Conservation (phyloP, 2,888 invertebrate species). For the Adela reaumurella region DNA sequence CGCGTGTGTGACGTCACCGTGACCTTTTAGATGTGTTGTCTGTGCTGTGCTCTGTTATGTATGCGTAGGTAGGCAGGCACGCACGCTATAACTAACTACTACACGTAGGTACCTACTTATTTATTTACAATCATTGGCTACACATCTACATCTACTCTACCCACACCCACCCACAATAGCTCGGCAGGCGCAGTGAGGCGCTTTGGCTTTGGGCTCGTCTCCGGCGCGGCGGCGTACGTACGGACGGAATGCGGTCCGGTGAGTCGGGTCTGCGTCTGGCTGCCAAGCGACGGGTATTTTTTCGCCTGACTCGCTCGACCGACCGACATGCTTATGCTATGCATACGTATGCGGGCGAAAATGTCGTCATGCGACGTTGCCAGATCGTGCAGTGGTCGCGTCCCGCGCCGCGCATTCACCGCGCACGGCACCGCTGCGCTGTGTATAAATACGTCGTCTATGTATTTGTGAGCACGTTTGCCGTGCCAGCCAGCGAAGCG, state of each 20-base stretch:
- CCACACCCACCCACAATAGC: no score
- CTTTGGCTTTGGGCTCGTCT: constrained; percentile 25
- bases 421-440: constrained; percentile 27
- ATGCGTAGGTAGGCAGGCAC: not conserved
- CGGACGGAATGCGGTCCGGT: constrained; percentile 52
- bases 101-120: no score
- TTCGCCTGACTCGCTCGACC: constrained; percentile 43
- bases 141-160: not conserved
- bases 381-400: constrained; percentile 38
- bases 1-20: not conserved
- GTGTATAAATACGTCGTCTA: not conserved
- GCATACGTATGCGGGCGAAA: constrained; percentile 53
- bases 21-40: not conserved
- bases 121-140: no score
- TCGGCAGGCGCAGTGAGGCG: constrained; percentile 29
- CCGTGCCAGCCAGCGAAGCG: constrained; percentile 16
- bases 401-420: constrained; percentile 36
- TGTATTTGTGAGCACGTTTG: not conserved
- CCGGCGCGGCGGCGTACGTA: no score
- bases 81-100: not conserved
- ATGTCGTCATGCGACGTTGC: constrained; percentile 61
- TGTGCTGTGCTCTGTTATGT: not conserved
- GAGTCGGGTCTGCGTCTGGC: no score
- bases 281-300: constrained; percentile 54
- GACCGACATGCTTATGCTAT: constrained; percentile 14